Conservation (phyloP, 2,113 vertebrate genomes). For the Phalacrocorax pelagicus region DNA sequence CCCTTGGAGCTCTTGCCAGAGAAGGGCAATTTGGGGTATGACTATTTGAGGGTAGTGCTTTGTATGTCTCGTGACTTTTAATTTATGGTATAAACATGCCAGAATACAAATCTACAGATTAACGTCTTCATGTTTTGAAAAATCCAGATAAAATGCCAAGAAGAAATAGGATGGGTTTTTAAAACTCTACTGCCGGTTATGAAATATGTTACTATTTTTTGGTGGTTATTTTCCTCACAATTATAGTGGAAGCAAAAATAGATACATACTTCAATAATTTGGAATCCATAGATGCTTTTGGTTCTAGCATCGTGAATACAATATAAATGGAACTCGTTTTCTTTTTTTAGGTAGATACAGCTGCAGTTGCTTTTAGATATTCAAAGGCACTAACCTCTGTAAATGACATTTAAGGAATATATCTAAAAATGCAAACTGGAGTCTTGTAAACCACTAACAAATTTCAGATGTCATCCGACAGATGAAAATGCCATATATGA, state of each 20-base stretch:
- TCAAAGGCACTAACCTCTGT: slow-evolving; percentile 35
- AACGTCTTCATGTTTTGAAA: neutral
- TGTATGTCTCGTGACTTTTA: neutral
- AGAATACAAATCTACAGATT: neutral
- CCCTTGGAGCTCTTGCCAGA: neutral
- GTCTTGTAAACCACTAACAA: neutral
- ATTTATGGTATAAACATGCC: neutral
- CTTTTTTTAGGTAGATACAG: slow-evolving; percentile 63
- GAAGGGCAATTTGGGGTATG: neutral
- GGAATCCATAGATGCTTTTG: slow-evolving; percentile 48
- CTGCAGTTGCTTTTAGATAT: slow-evolving; percentile 50
- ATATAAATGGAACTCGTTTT: slow-evolving; percentile 35
- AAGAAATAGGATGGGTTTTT: neutral
- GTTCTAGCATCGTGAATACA: slow-evolving; percentile 2
- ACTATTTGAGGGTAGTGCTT: neutral
- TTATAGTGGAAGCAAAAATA: slow-evolving; percentile 44
- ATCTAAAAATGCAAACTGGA: slow-evolving; percentile 25
- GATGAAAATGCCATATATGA: neutral
- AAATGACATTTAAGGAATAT: slow-evolving; percentile 13
- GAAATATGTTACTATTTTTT: slow-evolving; percentile 1
- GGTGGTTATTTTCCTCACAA: slow-evolving; percentile 41
- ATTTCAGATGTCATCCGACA: slow-evolving; percentile 21
- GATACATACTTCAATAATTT: slow-evolving; percentile 39
- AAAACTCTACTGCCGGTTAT: neutral
- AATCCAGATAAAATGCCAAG: neutral